Percentiles rank a stretch among this genome's conserved stretches.
phyloP scores from a whole-genome alignment of 2,888 invertebrate genomes.

The Tubiluchus corallicola region DNA sequence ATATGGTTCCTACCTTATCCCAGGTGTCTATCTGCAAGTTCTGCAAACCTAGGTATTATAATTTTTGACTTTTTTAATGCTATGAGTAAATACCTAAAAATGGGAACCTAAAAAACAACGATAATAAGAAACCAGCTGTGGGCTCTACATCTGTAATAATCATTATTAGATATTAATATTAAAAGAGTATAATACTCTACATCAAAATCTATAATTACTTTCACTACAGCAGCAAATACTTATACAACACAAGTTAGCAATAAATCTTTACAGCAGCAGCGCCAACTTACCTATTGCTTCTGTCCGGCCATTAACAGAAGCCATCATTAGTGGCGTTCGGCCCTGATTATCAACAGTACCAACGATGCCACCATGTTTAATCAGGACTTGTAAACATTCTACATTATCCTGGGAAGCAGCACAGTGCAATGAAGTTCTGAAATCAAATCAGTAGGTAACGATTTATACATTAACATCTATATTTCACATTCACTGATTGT shows the following conservation, averaged over 20 bases:
- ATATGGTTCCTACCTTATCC: too few species aligned
- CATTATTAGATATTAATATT: too few species aligned
- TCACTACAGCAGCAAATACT: neutral
- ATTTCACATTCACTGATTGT: too few species aligned
- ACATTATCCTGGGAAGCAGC: slow-evolving; percentile 39
- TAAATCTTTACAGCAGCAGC: neutral
- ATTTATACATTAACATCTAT: neutral
- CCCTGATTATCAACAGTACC: slow-evolving; percentile 36
- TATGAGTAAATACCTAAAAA: too few species aligned
- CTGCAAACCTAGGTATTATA: too few species aligned
- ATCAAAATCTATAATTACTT: too few species aligned
- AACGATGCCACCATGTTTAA: slow-evolving; percentile 35
- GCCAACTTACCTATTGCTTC: slow-evolving; percentile 34
- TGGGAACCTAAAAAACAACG: too few species aligned
- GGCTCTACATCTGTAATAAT: too few species aligned
- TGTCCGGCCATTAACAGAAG: slow-evolving; percentile 38
- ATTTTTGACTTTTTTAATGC: too few species aligned
- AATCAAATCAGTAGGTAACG: slow-evolving; percentile 4
- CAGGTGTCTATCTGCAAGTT: too few species aligned
- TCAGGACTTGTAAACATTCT: slow-evolving; percentile 37
- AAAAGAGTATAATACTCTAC: too few species aligned
- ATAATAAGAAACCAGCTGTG: too few species aligned
- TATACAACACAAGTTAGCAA: slow-evolving; percentile 10
- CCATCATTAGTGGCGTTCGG: slow-evolving; percentile 39
- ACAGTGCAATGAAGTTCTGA: slow-evolving; percentile 38